Conservation (phyloP, 2,113 vertebrate genomes). For the Eclectus roratus region DNA sequence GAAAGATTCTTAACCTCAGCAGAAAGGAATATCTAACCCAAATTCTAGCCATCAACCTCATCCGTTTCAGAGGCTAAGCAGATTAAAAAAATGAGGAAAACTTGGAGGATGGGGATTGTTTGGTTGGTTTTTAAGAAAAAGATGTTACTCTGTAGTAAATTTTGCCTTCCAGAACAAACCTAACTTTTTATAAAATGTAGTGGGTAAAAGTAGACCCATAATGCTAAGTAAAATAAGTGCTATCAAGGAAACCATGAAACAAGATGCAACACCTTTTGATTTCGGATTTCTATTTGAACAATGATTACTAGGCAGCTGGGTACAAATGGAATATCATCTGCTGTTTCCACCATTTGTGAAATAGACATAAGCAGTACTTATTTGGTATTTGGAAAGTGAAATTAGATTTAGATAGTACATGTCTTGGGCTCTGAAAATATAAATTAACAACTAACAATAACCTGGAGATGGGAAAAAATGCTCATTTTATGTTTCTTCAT, state of each 20-base stretch:
- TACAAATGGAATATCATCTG: neutral
- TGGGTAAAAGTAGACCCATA: neutral
- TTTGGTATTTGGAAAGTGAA: neutral
- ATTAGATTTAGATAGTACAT: neutral
- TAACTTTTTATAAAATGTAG: neutral
- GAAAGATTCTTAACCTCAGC: neutral
- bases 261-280: neutral
- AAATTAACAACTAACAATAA: neutral
- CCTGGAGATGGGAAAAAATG: neutral
- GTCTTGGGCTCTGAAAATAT: neutral
- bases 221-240: neutral
- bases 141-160: neutral
- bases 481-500: neutral
- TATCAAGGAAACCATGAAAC: neutral
- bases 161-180: neutral
- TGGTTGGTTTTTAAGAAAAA: neutral
- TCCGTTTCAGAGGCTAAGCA: neutral
- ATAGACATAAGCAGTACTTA: neutral
- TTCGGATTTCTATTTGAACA: neutral
- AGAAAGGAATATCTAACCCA: neutral
- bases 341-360: neutral
- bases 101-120: neutral
- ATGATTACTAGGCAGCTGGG: neutral
- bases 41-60: neutral
- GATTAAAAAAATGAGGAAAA: accelerated